A percentile compares a stretch with the other conserved stretches of the same genome.
Conservation (phyloP, 37 sponge, comb jelly and placozoan species). For the Aphrocallistes beatrix region DNA sequence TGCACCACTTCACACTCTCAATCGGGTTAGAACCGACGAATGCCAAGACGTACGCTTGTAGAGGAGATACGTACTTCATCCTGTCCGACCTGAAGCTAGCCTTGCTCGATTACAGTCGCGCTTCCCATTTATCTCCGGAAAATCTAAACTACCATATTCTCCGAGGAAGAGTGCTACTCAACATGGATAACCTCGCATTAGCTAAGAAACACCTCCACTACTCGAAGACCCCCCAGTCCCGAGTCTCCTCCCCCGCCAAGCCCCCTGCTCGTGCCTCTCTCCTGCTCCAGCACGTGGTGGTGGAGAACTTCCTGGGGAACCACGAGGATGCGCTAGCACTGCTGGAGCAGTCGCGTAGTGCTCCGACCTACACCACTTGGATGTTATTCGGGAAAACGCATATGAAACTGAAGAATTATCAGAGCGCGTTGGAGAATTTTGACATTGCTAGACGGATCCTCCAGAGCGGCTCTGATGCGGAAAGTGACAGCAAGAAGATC, state of each 20-base stretch:
- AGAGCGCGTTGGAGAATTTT: slow-evolving; percentile 48
- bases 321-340: slow-evolving; percentile 38
- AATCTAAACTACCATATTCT: slow-evolving; percentile 31
- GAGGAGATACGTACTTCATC: slow-evolving; percentile 58
- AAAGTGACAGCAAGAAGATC: not conserved
- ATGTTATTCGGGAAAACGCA: slow-evolving; percentile 53
- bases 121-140: slow-evolving; percentile 51
- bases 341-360: not conserved
- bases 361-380: slow-evolving; percentile 9
- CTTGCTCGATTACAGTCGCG: slow-evolving; percentile 64
- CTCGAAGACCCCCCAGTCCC: not conserved
- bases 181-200: slow-evolving; percentile 40
- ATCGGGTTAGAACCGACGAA: slow-evolving; percentile 65
- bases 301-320: slow-evolving; percentile 69
- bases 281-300: slow-evolving; percentile 35
- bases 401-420: slow-evolving; percentile 36
- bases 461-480: slow-evolving; percentile 23
- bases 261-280: not conserved
- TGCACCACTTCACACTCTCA: slow-evolving; percentile 47
- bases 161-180: slow-evolving; percentile 59
- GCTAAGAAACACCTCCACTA: slow-evolving; percentile 35
- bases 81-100: slow-evolving; percentile 35
- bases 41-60: slow-evolving; percentile 57
- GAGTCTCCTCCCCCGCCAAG: not conserved
- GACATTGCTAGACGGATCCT: slow-evolving; percentile 31